Evolutionary conservation across 2,113 vertebrate species (phyloP), one percentile per base, ranked within the genome.

Genomic region (Bos javanicus): DNA sequence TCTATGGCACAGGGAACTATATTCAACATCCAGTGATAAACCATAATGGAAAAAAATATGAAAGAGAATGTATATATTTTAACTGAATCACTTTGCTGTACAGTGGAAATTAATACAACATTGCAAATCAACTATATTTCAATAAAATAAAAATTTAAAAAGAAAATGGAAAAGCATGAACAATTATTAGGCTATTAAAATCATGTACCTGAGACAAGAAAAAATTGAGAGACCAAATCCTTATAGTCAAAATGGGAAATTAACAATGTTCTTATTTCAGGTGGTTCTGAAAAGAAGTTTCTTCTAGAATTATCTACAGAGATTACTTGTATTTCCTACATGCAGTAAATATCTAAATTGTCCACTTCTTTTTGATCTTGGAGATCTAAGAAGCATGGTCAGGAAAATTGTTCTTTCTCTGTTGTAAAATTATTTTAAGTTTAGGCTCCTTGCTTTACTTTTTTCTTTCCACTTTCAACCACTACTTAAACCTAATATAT

Each of bases 381-480:
- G 30, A 95, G 12, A 80, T 36, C 64, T 50, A 85, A 97, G 64
- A 94, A 62, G 19, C 28, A 33, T 71, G 16, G 33, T 88, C 76
- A 94, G 46, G 48, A 62, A 93, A 74, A 56, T 0, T 39, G 64
- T 74, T 89, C 88, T 91, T 96, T 71, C 57, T 26, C 60, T 62
- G 14, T 84, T 88, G 90, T 39, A 7, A 96, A 64, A 19, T 64
- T 48, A 78, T 88, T 95, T 96, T 64, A 89, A 96, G 13, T 95
- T 84, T 64, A 91, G 39, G 0, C 23, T 96, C 39, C 4, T 80
- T 94, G 17, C 3, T 86, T 89, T 94, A 30, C 10, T 33, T 54
- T 91, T 25, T 25, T 80, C 26, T 46, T 54, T n/a, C 43, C 16
- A 30, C 46, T 94, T 91, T 95, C 39, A 89, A 46, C 15, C 26